Evolutionary conservation across 64 coral and sea anemone genomes (phyloP).

Genomic region (Stichodactyla helianthus): DNA sequence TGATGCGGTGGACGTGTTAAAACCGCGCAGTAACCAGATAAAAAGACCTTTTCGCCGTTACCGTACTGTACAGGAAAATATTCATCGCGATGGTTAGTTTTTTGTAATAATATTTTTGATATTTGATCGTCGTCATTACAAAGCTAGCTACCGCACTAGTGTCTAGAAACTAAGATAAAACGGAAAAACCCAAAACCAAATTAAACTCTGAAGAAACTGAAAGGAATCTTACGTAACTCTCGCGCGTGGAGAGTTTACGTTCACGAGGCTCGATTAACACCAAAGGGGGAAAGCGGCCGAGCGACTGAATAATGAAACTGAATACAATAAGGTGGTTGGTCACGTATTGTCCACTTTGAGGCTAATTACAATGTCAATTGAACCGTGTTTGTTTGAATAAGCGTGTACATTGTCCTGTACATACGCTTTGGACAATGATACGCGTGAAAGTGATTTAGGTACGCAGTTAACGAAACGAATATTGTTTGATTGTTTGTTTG

Average conservation of each 20-base stretch:
- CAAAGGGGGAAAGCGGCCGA: neutral
- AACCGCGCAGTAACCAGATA: neutral
- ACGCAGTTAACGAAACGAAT: neutral
- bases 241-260: neutral
- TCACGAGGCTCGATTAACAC: neutral
- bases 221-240: neutral
- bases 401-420: neutral
- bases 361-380: neutral
- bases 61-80: neutral
- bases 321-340: neutral
- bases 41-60: neutral
- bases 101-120: neutral
- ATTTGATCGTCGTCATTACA: neutral
- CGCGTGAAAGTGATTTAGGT: neutral
- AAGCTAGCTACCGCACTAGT: neutral
- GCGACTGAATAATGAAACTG: neutral
- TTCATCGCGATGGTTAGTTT: neutral
- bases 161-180: neutral
- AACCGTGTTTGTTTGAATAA: neutral
- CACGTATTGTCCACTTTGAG: neutral
- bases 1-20: neutral
- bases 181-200: neutral
- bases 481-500: neutral
- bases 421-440: neutral
- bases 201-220: neutral